These are phyloP conservation scores for Pterophyllum scalare DNA, from an alignment of 2,113 vertebrate species.

Conservation along the genomic window DNA sequence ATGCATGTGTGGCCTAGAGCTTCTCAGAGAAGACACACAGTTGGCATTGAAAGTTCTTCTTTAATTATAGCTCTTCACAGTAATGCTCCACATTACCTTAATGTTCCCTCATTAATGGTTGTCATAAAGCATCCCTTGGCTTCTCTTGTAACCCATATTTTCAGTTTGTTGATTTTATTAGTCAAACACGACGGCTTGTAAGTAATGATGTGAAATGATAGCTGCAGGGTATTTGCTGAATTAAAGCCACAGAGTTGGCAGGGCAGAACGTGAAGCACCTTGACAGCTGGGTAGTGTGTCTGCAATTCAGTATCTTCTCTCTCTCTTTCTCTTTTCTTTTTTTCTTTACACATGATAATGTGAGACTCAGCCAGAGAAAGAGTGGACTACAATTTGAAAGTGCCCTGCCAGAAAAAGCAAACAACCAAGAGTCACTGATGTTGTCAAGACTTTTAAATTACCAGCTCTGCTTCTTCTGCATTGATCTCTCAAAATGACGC, in stretches of 20 bases:
- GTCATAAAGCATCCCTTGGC: slow-evolving; percentile 49
- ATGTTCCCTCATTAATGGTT: slow-evolving; percentile 61
- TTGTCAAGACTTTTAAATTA: slow-evolving; percentile 3
- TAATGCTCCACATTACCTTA: slow-evolving; percentile 51
- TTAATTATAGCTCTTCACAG: slow-evolving; percentile 74
- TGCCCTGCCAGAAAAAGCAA: not conserved
- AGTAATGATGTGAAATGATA: slow-evolving; percentile 57
- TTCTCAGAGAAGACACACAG: slow-evolving; percentile 53
- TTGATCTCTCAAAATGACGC: slow-evolving; percentile 21
- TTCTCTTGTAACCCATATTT: slow-evolving; percentile 28
- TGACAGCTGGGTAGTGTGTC: slow-evolving; percentile 49
- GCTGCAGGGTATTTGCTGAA: slow-evolving; percentile 53
- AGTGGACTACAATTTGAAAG: slow-evolving; percentile 3
- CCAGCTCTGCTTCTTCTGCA: not conserved
- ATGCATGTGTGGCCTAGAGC: slow-evolving; percentile 62
- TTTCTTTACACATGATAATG: not conserved
- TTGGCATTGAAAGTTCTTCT: slow-evolving; percentile 61
- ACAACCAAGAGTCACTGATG: not conserved
- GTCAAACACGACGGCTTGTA: slow-evolving; percentile 48
- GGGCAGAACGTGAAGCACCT: slow-evolving; percentile 43
- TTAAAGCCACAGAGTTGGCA: slow-evolving; percentile 38
- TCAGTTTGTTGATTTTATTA: slow-evolving; percentile 62
- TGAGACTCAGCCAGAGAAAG: slow-evolving; percentile 28
- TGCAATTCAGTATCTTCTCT: not conserved
- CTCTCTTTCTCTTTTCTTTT: not conserved